A percentile compares a stretch with the other conserved stretches of the same genome.
phyloP scores from a whole-genome alignment of 2,797 vertebrate species.

The Holocentrus rufus region DNA sequence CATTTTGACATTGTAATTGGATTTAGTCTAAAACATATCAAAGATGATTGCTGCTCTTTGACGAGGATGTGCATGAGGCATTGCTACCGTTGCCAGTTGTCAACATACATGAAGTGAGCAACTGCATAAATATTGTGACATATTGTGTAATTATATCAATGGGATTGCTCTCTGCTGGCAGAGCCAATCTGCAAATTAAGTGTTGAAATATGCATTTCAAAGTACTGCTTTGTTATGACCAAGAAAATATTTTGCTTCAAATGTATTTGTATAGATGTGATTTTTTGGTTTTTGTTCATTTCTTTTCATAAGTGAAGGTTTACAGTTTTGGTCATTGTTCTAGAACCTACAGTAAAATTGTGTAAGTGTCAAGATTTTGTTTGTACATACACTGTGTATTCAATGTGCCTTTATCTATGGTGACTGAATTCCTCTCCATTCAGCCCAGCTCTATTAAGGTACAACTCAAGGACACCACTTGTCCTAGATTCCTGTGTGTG shows the following conservation, averaged over 20 bases:
- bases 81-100: conserved; percentile 59
- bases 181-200: conserved; percentile 87
- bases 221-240: conserved; percentile 96
- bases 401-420: conserved; percentile 86
- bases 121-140: conserved; percentile 80
- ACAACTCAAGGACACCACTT: conserved; percentile 77
- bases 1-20: conserved; percentile 56
- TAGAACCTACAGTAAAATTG: conserved; percentile 92
- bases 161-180: conserved; percentile 97
- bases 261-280: conserved; percentile 90
- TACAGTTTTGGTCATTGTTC: conserved; percentile 97
- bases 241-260: conserved; percentile 96
- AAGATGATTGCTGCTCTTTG: conserved; percentile 70
- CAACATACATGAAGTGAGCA: conserved; percentile 66
- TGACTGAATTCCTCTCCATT: conserved; percentile 78
- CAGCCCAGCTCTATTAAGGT: conserved; percentile 80
- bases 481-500: conserved; percentile 66
- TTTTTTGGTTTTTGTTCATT: conserved; percentile 67
- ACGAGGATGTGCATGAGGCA: conserved; percentile 75
- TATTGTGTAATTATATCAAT: conserved; percentile 87
- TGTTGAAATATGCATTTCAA: conserved; percentile 91
- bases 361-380: conserved; percentile 82
- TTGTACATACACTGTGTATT: conserved; percentile 87
- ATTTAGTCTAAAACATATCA: conserved; percentile 63
- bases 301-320: conserved; percentile 95